Evolutionary conservation across 2,113 vertebrate species (phyloP), one percentile per base, ranked within the genome.

Genomic region (Bos javanicus): DNA sequence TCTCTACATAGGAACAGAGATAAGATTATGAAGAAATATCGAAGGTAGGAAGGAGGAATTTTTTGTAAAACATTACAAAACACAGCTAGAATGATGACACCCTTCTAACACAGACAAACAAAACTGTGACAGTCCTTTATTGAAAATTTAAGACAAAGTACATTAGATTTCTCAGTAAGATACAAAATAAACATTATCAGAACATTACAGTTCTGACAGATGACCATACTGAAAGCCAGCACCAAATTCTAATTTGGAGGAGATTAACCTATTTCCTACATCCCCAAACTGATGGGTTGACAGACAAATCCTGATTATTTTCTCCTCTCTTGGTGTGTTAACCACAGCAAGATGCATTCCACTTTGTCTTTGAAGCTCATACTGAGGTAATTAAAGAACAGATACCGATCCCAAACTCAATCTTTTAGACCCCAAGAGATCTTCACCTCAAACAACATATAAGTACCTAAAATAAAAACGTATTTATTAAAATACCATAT

Each of bases 21-120:
- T 57, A 97, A 94, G 46, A 85, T 39, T 83, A 88, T 39, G 54
- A 90, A 94, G 60, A 84, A 71, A 17, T 7, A 96, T 33, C 85
- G 74, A 90, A 84, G 25, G 81, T 90, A 1, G 30, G 21, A 85
- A 93, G 26, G 50, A 86, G 64, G 90, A 95, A 57, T 9, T 62
- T 81, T 83, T 84, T 17, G 26, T 60, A 39, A 59, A 97, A 76
- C 39, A 95, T 89, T 43, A 88, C 9, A 92, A 89, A 97, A 80
- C 21, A 81, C 7, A 85, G 17, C 80, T 86, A 92, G 33, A 83
- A 92, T 62, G 60, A 95, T 48, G 36, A 88, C 16, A 93, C 25
- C 28, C 57, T 97, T 92, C 52, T 86, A 90, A 94, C 67, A 96
- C 39, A 87, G 85, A 54, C 39, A 92, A 50, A 59, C 81, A 83